phyloP scores from a whole-genome alignment of 2,113 vertebrate genomes.

The Microtus pennsylvanicus region DNA sequence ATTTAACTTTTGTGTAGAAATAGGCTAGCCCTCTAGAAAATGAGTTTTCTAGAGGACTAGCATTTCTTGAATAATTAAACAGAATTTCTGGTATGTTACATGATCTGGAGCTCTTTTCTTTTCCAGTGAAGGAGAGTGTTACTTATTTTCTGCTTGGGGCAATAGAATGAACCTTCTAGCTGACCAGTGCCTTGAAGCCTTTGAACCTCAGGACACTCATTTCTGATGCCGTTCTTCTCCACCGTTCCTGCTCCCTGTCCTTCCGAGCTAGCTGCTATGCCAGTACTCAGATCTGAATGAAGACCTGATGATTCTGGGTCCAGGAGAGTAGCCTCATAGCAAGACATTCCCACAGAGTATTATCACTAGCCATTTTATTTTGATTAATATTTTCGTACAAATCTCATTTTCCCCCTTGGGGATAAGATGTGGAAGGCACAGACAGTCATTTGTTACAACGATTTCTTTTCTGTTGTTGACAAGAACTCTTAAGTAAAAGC shows the following conservation, averaged over 20 bases:
- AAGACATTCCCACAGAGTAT: background rate
- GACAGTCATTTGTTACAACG: background rate
- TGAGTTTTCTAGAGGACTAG: background rate
- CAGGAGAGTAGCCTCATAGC: background rate
- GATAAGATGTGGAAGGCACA: background rate
- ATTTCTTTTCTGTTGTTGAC: conserved; percentile 2
- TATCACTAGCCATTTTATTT: conserved; percentile 13
- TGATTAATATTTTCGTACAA: background rate
- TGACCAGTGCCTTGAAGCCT: background rate
- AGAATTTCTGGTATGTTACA: background rate
- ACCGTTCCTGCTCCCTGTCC: background rate
- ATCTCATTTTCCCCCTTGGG: background rate
- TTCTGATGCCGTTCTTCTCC: background rate
- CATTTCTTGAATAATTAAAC: background rate
- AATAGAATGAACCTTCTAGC: background rate
- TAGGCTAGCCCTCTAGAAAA: background rate
- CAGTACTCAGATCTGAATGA: background rate
- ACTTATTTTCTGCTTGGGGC: background rate
- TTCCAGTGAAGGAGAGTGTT: background rate
- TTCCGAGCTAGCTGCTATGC: background rate
- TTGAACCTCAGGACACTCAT: background rate
- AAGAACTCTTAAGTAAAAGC: conserved; percentile 59
- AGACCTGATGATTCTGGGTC: background rate
- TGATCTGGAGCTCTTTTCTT: background rate
- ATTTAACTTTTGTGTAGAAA: background rate